phyloP scores from a whole-genome alignment of 2,113 vertebrate genomes.

The Eulemur macaco region DNA sequence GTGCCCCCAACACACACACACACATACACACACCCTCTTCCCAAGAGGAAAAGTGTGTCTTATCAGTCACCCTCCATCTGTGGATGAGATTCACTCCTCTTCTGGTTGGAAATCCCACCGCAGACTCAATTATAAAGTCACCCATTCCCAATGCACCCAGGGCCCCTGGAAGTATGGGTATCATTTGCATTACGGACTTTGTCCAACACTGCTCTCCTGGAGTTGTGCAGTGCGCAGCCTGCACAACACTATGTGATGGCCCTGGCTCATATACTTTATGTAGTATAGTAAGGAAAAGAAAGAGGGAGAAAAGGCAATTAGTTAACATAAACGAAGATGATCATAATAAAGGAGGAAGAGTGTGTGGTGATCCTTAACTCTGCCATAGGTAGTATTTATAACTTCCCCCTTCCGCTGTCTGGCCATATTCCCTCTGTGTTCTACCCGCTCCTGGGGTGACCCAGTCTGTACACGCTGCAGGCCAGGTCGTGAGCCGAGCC shows the following conservation, averaged over 20 bases:
- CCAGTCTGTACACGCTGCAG: not conserved
- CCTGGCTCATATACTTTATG: not conserved
- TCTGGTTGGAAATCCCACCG: not conserved
- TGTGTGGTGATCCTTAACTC: fast-evolving
- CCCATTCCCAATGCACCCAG: not conserved
- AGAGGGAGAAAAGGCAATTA: not conserved
- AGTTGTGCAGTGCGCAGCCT: not conserved
- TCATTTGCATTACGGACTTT: not conserved
- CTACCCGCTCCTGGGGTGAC: no score
- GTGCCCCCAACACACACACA: no score
- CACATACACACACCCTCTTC: not conserved
- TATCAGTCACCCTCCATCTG: not conserved
- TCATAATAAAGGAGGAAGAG: not conserved
- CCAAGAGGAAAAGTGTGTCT: not conserved
- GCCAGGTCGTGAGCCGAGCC: not conserved
- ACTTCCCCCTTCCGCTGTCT: not conserved
- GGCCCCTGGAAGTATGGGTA: not conserved
- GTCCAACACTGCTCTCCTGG: not conserved
- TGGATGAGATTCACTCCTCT: not conserved
- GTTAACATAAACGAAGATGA: not conserved
- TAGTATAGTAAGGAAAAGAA: not conserved
- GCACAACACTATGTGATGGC: not conserved
- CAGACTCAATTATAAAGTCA: not conserved
- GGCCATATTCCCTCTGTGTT: no score
- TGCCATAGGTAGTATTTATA: not conserved